phyloP scores from a whole-genome alignment of 2,888 invertebrate species.

The Pandemis corylana region DNA sequence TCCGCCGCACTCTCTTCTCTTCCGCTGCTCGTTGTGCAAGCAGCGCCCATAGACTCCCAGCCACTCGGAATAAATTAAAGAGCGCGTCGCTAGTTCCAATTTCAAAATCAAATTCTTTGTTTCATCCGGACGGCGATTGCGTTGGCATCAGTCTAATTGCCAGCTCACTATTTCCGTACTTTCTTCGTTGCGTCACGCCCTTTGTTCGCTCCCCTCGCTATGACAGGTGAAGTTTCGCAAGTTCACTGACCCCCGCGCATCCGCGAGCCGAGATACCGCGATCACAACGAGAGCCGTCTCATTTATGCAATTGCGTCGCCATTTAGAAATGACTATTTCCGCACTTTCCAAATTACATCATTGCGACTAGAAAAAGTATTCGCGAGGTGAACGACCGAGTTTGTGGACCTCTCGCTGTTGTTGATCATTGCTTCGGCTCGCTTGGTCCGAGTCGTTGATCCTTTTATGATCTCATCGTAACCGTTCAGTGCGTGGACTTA shows the following conservation, averaged over 20 bases:
- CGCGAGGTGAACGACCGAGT: slow-evolving; percentile 74
- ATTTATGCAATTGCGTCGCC: slow-evolving; percentile 61
- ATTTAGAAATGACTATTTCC: slow-evolving; percentile 77
- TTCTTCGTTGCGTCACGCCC: slow-evolving; percentile 72
- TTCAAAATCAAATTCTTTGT: slow-evolving; percentile 62
- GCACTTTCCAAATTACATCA: slow-evolving; percentile 83
- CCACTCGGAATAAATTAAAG: slow-evolving; percentile 58
- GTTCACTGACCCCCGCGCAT: slow-evolving; percentile 78
- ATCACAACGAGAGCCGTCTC: slow-evolving; percentile 74
- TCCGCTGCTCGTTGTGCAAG: slow-evolving; percentile 79
- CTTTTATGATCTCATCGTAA: slow-evolving; percentile 81
- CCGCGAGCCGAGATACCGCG: slow-evolving; percentile 67
- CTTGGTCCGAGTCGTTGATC: slow-evolving; percentile 79
- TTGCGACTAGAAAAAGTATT: slow-evolving; percentile 65
- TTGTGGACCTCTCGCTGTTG: slow-evolving; percentile 63
- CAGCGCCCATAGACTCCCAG: slow-evolving; percentile 53
- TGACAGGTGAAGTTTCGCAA: slow-evolving; percentile 81
- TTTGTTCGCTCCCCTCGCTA: slow-evolving; percentile 67
- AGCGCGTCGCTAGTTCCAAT: slow-evolving; percentile 61
- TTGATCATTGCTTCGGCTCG: slow-evolving; percentile 75
- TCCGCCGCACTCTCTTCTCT: slow-evolving; percentile 81
- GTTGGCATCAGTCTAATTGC: slow-evolving; percentile 50
- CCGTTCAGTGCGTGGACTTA: slow-evolving; percentile 51
- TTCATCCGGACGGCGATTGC: slow-evolving; percentile 55
- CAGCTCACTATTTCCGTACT: slow-evolving; percentile 64